Base-by-base conservation (phyloP, 2,797 vertebrate species). In the Cyclura pinguis region DNA sequence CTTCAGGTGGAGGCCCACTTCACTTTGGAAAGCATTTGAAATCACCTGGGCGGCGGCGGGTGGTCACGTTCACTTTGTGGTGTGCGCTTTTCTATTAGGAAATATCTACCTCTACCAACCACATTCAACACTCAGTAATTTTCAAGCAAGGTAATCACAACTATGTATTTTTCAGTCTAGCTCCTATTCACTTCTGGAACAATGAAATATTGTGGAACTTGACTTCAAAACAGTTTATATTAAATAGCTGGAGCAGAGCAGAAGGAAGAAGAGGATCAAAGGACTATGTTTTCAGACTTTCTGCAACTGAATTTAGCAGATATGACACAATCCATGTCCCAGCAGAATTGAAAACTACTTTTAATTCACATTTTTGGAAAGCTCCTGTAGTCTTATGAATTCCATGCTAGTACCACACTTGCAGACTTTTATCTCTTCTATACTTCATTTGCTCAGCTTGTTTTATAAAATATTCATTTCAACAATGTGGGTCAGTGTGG, bases 241-340 rank as follows among this genome's bases (percentile, higher is more conserved):
- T n/a, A 69, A 69, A 80, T 50, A 80, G 77, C 6, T 88, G 59
- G 47, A 52, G 47, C 77, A 80, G 27, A 87, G 32, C 42, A 69
- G 42, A 80, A 80, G 32, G 12, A 38, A 72, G 47, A 72, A 52
- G 10, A 29, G 32, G 64, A 81, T 57, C 77, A 80, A 72, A 81
- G 9, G 22, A 55, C 69, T n/a, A 57, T 29, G 69, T 74, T 38
- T 81, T 10, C 52, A 83, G 80, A n/a, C 77, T 80, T 52, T n/a
- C 20, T 32, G 52, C 59, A 59, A 29, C 86, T 88, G 62, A 69
- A 80, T 88, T 80, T 67, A 59, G 69, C 86, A 88, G 62, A 80
- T 57, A 13, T 83, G 52, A 59, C 18, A 13, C 73, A 52, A 32
- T 57, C 16, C 35, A 47, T 42, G 50, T 59, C 18, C 3, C 52